Base-by-base conservation (phyloP, 1,140 invertebrate genomes). In the Hydropsyche tenuis region DNA sequence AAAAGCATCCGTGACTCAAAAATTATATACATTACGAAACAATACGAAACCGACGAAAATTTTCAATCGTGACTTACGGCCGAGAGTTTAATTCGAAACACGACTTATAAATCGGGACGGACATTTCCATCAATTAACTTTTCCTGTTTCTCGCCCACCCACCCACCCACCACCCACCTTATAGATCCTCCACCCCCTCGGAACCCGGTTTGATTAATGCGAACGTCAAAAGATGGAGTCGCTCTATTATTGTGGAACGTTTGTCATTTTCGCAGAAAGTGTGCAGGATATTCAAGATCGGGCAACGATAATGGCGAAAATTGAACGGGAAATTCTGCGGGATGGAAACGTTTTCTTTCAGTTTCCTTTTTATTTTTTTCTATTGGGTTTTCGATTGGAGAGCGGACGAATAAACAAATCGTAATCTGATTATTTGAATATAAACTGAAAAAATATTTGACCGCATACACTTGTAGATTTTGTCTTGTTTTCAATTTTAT, bases 101-200 rank as follows among this genome's bases (percentile, higher is more conserved):
- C 48, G 16, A 18, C 48, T 53, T 53, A 53, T 53, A 53, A 53
- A 53, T 53, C 48, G 48, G 1, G 16, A 20, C 48, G 16, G 48
- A 53, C 48, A 7, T 53, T 53, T 53, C 18, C 48, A 53, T 53
- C 48, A 53, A 53, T 53, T 53, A 53, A 53, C 14, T 53, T 53
- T 53, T 53, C 48, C 48, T 20, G 16, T 20, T 53, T 53, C 18
- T 37, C 30, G 3, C 3, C 30, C 30, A 4, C 30, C 3, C 3
- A 37, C 30, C 30, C n/a, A n/a, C n/a, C 30, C 30, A 37, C 30
- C 30, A 4, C 30, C 3, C 3, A 37, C 30, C 30, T 37, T 9
- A 9, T 37, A 37, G 30, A 37, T 37, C 30, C 30, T 37, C 30
- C 30, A 4, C 30, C 30, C 9, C 30, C 3, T 37, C 30, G 3